Evolutionary conservation across 2,113 vertebrate species (phyloP).

Genomic region (Dipodomys spectabilis): DNA sequence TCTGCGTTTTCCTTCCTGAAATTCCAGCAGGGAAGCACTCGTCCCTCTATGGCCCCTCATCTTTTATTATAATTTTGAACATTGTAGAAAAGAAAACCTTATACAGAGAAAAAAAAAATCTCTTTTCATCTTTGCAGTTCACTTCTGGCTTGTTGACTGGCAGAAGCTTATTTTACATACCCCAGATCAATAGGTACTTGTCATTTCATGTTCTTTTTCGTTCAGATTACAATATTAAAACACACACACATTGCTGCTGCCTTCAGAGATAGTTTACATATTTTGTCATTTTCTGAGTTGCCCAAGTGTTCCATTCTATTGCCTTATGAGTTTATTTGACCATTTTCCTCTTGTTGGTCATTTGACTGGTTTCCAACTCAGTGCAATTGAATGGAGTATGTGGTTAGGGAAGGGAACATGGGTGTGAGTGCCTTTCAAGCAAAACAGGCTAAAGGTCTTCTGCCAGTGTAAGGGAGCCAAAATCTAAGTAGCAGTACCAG

Average conservation of each 20-base stretch:
- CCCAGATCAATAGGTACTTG: background rate
- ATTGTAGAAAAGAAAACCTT: background rate
- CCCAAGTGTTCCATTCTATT: background rate
- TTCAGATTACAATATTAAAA: background rate
- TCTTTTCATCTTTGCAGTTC: background rate
- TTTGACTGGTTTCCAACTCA: background rate
- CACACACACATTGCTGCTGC: background rate
- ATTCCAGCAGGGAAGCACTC: background rate
- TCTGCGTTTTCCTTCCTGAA: background rate
- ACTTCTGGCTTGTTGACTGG: background rate
- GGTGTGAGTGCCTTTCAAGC: constrained; percentile 41
- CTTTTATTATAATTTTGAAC: constrained; percentile 18
- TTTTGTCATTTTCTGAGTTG: background rate
- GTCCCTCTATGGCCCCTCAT: background rate
- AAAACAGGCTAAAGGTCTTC: constrained; percentile 14
- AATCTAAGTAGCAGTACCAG: background rate
- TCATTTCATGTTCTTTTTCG: background rate
- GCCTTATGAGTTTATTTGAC: background rate
- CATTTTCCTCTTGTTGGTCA: background rate
- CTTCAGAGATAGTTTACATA: background rate
- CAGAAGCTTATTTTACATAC: background rate
- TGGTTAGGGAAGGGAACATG: background rate
- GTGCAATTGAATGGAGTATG: background rate
- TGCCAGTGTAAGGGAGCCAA: constrained; percentile 20
- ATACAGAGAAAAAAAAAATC: background rate